These are phyloP conservation scores for Galagoides demidoff DNA, from an alignment of 2,797 vertebrate genomes.

Conservation along the genomic window DNA sequence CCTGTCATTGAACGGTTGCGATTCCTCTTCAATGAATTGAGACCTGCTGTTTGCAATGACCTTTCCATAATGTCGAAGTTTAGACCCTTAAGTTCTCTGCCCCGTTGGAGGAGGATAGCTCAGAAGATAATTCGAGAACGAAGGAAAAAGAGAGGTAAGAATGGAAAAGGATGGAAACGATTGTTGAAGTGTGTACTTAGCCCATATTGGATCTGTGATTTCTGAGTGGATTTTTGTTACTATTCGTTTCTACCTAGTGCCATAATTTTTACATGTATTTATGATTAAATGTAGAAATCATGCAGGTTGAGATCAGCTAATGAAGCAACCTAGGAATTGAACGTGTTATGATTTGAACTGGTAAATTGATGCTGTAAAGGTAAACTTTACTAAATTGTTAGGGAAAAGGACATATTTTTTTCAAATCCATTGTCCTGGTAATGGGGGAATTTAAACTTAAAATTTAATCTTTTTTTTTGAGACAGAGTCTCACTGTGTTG, in stretches of 20 bases:
- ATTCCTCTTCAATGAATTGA: slow-evolving; percentile 97
- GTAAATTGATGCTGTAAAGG: not conserved
- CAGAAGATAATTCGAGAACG: slow-evolving; percentile 97
- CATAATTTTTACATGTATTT: not conserved
- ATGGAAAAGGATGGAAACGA: not conserved
- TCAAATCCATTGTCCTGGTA: not conserved
- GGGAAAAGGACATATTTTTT: not conserved
- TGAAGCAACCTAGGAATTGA: not conserved
- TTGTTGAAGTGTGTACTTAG: not conserved
- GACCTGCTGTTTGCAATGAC: slow-evolving; percentile 97
- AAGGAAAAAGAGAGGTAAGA: slow-evolving; percentile 95
- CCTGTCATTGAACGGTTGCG: slow-evolving; percentile 97
- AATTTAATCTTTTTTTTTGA: not conserved
- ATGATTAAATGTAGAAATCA: not conserved
- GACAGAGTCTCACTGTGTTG: no score
- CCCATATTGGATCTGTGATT: not conserved
- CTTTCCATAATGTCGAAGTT: slow-evolving; percentile 97
- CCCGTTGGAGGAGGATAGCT: slow-evolving; percentile 96
- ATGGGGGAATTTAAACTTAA: not conserved
- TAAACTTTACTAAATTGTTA: not conserved
- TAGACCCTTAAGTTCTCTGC: slow-evolving; percentile 96
- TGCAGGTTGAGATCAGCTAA: not conserved
- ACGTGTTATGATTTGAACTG: not conserved
- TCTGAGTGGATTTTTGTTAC: not conserved
- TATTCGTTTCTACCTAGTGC: not conserved